Evolutionary conservation across 2,888 invertebrate genomes (phyloP).

Genomic region (Sinohyriopsis cumingii): DNA sequence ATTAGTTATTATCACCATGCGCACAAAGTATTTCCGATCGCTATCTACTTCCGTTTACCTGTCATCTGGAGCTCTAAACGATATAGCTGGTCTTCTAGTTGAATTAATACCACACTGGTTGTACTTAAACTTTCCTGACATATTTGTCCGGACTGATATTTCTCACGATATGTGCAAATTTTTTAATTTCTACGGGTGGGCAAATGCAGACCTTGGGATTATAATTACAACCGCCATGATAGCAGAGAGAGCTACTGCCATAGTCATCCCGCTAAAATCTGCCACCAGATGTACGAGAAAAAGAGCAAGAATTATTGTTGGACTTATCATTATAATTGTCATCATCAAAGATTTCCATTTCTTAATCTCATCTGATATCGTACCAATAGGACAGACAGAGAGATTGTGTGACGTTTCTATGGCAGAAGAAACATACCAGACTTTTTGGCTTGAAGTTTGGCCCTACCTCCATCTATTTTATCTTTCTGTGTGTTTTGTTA

Average conservation of each 20-base stretch:
- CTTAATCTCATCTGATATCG: constrained; percentile 43
- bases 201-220: constrained; percentile 53
- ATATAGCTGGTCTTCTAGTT: constrained; percentile 41
- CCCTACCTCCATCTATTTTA: constrained; percentile 50
- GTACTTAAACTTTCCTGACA: constrained; percentile 49
- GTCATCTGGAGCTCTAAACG: constrained; percentile 49
- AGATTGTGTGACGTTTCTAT: constrained; percentile 51
- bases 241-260: constrained; percentile 51
- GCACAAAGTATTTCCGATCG: too few species aligned
- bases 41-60: constrained; percentile 56
- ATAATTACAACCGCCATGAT: constrained; percentile 54
- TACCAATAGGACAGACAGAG: constrained; percentile 36
- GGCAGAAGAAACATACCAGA: constrained; percentile 25
- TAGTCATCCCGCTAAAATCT: constrained; percentile 48
- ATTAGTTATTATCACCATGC: constrained; percentile 45
- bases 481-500: constrained; percentile 41
- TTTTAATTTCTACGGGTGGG: constrained; percentile 58
- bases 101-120: constrained; percentile 55
- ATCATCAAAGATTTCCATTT: constrained; percentile 50
- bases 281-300: constrained; percentile 38
- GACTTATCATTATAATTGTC: constrained; percentile 31
- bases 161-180: constrained; percentile 55
- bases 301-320: constrained; percentile 43
- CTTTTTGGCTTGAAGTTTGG: constrained; percentile 47
- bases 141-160: constrained; percentile 30